phyloP scores from a whole-genome alignment of 2,888 invertebrate genomes.

The Nebria salina region DNA sequence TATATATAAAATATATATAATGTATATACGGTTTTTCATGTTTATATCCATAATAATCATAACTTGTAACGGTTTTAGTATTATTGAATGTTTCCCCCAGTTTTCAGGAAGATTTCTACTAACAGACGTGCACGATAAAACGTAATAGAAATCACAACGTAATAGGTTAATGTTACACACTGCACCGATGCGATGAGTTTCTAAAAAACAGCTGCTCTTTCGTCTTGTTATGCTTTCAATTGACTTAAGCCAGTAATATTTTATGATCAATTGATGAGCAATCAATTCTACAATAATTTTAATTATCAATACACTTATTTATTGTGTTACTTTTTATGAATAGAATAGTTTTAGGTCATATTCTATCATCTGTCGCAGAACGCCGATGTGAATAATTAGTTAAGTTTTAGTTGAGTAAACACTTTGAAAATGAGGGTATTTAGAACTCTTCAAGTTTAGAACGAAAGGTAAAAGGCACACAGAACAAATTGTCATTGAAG shows the following conservation, averaged over 20 bases:
- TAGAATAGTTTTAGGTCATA: not conserved
- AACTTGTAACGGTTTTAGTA: not conserved
- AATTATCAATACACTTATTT: not conserved
- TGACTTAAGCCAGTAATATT: not conserved
- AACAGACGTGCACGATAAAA: conserved; percentile 4
- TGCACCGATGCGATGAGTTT: conserved; percentile 28
- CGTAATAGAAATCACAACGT: conserved; percentile 37
- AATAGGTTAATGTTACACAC: conserved; percentile 30
- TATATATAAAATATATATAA: too few relatives aligned
- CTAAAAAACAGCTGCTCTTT: conserved; percentile 2
- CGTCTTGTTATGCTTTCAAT: not conserved
- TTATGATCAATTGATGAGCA: not conserved
- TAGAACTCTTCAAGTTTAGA: not conserved
- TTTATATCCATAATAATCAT: not conserved
- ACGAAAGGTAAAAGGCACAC: too few relatives aligned
- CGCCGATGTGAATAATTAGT: not conserved
- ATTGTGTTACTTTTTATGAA: not conserved
- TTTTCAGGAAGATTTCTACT: not conserved
- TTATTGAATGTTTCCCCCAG: not conserved
- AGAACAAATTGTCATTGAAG: too few relatives aligned
- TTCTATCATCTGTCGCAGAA: not conserved
- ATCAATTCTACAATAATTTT: not conserved
- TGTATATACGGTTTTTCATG: not conserved
- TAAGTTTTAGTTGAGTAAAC: not conserved
- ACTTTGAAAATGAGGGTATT: not conserved